These are phyloP conservation scores for Cyanocitta stelleri DNA, from an alignment of 2,113 vertebrate species.

Conservation along the genomic window DNA sequence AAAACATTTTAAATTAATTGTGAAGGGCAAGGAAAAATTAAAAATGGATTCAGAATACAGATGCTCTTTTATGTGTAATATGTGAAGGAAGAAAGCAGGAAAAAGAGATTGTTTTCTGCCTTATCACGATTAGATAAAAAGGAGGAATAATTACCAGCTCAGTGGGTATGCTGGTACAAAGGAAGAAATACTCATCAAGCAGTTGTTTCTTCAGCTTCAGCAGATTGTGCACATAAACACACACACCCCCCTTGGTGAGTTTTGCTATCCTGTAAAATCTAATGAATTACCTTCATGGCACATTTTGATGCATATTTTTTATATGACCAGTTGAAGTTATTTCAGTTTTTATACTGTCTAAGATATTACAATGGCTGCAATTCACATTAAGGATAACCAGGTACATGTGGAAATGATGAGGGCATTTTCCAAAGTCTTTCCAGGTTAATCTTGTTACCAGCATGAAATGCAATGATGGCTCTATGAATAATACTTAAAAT, in stretches of 20 bases:
- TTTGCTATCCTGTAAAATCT: slow-evolving; percentile 41
- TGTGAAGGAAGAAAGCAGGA: not conserved
- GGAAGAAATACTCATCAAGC: slow-evolving; percentile 49
- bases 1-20: not conserved
- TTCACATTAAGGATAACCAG: slow-evolving; percentile 58
- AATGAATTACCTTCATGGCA: slow-evolving; percentile 19
- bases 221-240: slow-evolving; percentile 9
- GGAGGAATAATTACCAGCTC: slow-evolving; percentile 63
- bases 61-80: not conserved
- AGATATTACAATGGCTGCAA: slow-evolving; percentile 24
- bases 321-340: not conserved
- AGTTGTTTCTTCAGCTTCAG: slow-evolving; percentile 42
- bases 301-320: slow-evolving; percentile 37
- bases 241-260: slow-evolving; percentile 6
- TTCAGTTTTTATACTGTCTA: slow-evolving; percentile 34
- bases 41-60: not conserved
- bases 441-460: slow-evolving; percentile 56
- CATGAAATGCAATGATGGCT: slow-evolving; percentile 49
- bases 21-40: not conserved
- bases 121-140: slow-evolving; percentile 60
- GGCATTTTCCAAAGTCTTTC: slow-evolving; percentile 49
- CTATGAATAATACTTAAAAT: slow-evolving; percentile 64
- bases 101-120: slow-evolving; percentile 29
- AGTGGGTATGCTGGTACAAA: slow-evolving; percentile 49
- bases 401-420: slow-evolving; percentile 44